Evolutionary conservation across 1,140 invertebrate genomes (phyloP), one percentile per base, ranked within the genome.

Genomic region (Lepidostoma basale): DNA sequence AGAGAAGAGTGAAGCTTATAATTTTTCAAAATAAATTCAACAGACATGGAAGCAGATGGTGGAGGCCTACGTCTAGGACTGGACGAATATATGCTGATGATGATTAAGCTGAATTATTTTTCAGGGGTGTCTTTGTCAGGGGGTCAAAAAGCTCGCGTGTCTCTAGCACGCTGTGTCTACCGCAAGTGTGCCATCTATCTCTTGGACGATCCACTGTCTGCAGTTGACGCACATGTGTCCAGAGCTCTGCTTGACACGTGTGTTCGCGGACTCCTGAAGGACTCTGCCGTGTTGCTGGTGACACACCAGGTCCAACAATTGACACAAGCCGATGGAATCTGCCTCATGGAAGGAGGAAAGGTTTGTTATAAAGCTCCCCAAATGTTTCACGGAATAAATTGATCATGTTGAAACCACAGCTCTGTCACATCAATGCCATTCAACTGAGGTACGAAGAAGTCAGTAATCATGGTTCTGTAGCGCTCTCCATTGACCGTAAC

Each of bases 161-260:
- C 80, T 72, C 76, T 93, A 1, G 91, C 90, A 0, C 84, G 90
- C 47, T 89, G 88, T 26, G 83, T 90, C 3, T 90, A 90, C 65
- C 84, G 81, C 67, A 74, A 84, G 26, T 85, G 86, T 26, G 87
- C 88, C 74, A 79, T 90, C 2, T 89, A 88, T 73, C 70, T 89
- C 0, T 73, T 90, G 44, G 88, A 90, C 71, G 86, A 88, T 72
- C 85, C 86, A 0, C 64, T 88, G n/a, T 83, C 83, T 12, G 86
- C 87, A 23, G 85, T 88, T 0, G 87, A 87, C 74, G 79, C 83
- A 14, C 85, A 86, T 76, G 86, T 88, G 66, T 78, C 75, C 18
- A 33, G 79, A 16, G 72, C 79, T 78, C 44, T 85, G 23, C 23
- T 65, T 1, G 36, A 49, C 14, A n/a, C 47, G 3, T 70, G 70